Evolutionary conservation across 1,140 invertebrate species (phyloP), one percentile per base, ranked within the genome.

Genomic region (Ephestia elutella): DNA sequence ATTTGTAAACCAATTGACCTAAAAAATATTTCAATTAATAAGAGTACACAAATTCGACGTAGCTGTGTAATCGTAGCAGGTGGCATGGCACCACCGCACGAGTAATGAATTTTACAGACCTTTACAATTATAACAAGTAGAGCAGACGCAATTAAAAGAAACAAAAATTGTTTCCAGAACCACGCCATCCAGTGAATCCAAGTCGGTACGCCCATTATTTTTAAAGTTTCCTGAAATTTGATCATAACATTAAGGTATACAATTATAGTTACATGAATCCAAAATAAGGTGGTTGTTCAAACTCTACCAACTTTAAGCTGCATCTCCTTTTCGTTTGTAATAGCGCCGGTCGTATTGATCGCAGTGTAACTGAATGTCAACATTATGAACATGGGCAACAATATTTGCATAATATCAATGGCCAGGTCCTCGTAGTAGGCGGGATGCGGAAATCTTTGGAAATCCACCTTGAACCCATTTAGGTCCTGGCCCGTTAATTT

Each of bases 161-260:
- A 93, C 3, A 93, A 71, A 65, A 95, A 93, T 61, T 93, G 92
- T 71, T 96, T 95, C 11, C 92, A 82, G 77, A 96, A 96, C 95
- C 95, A 96, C 0, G 95, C 94, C 0, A 90, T 84, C 95, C 95
- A 96, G 73, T 97, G 95, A 44, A 96, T 73, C 93, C 93, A 96
- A 60, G 92, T 94, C 5, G 92, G 90, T 2, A 97, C 77, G 7
- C 96, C 96, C 95, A 96, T 96, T 72, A 96, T 95, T 87, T 95
- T 96, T 95, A 96, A 96, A 0, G 94, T 79, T 81, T 87, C 85
- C 85, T 87, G 49, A 83, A 85, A 30, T 19, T 49, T 11, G 49
- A 25, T 3, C 18, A 18, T 35, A 21, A 44, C 25, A 11, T 32
- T 15, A 49, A 13, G 32, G 21, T 25, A 25, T 3, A 25, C 21